Evolutionary conservation across 2,888 invertebrate genomes (phyloP), one percentile per base, ranked within the genome.

Genomic region (Drosophila crucigera): DNA sequence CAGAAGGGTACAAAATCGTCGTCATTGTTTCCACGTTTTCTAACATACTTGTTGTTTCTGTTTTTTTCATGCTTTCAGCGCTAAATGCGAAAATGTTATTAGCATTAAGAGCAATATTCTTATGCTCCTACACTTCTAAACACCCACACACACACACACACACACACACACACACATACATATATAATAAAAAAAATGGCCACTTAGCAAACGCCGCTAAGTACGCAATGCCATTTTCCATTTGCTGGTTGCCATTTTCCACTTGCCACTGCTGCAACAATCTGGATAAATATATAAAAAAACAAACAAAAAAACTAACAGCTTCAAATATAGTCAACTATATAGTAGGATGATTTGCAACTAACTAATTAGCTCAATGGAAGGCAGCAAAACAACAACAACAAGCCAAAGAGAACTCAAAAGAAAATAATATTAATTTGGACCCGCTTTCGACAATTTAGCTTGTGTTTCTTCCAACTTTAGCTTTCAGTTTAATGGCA

Each of bases 71-170:
- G 72, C 80, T 73, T 69, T 77, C 53, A 73, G 64, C 75, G 62
- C 59, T 52, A 70, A 78, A 73, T 83, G 82, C 64, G 61, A 84
- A 78, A 84, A 84, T 80, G 75, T 73, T 80, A 84, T 84, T 82
- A 88, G 72, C 83, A 73, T 80, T 84, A 72, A 71, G 61, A 71
- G 66, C 67, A 56, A 62, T 53, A 70, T 56, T 39, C 54, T 68
- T 59, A 63, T 33, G 50, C 58, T 68, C 41, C 35, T 28, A 47
- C 22, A 22, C 47, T 30, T 53, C 30, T 41, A 39, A 25, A 43
- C 35, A 54, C 30, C 55, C 28, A 47, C 41, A 37, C 22, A 62
- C 39, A 47, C 14, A 25, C n/a, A 28, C 3, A 50, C 6, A 37
- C 7, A 53, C 9, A 22, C 11, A 25, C 22, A 47, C 9, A 22